Evolutionary conservation across 2,113 vertebrate genomes (phyloP).

Genomic region (Pseudonaja textilis): DNA sequence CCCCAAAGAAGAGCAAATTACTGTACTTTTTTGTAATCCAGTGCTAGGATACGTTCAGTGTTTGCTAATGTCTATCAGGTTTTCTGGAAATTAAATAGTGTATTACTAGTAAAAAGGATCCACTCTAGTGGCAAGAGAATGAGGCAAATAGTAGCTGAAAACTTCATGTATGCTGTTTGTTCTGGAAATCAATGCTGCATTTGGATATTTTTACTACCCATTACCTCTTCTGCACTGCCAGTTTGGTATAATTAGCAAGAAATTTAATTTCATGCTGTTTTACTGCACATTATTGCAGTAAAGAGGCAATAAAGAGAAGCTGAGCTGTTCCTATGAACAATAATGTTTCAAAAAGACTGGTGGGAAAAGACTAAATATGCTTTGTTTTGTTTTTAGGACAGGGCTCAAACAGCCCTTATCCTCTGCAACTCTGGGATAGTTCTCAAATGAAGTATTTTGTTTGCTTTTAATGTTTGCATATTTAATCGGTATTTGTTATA

Average conservation of each 20-base stretch:
- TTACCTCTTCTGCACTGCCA: constrained; percentile 10
- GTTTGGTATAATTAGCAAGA: constrained; percentile 19
- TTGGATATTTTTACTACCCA: constrained; percentile 29
- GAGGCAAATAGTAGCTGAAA: neutral
- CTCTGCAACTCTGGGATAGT: neutral
- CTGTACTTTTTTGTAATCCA: neutral
- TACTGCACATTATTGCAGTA: constrained; percentile 21
- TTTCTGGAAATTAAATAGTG: neutral
- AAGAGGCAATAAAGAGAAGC: constrained; percentile 15
- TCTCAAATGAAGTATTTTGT: neutral
- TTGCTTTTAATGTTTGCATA: neutral
- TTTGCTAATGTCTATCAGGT: neutral
- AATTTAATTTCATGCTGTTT: constrained; percentile 30
- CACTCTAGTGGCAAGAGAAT: neutral
- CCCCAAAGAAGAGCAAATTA: neutral
- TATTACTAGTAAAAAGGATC: neutral
- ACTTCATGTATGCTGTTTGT: neutral
- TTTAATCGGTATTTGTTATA: neutral
- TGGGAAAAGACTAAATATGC: constrained; percentile 19
- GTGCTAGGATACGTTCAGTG: neutral
- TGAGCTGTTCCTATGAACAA: neutral
- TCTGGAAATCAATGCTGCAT: neutral
- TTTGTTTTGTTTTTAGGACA: neutral
- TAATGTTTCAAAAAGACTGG: constrained; percentile 1
- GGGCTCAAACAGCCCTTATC: neutral